Conservation (phyloP, 2,888 invertebrate genomes). For the Rotaria sp. region DNA sequence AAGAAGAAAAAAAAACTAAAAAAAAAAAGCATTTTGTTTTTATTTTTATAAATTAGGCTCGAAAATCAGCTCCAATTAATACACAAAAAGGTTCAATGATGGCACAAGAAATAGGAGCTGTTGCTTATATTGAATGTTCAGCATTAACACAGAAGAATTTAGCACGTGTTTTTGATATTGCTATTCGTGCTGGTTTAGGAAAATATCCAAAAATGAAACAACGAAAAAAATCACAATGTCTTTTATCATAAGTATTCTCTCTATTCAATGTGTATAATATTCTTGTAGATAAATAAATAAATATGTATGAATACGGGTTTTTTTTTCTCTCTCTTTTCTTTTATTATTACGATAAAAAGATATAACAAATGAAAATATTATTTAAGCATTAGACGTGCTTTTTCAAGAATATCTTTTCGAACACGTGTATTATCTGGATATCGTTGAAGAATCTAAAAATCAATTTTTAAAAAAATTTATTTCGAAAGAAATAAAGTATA, state of each 20-base stretch:
- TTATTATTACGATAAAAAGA: too few species aligned
- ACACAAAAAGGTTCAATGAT: slow-evolving; percentile 38
- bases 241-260: background rate
- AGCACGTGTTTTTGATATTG: slow-evolving; percentile 98
- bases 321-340: too few species aligned
- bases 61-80: slow-evolving; percentile 31
- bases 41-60: background rate
- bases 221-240: background rate
- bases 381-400: slow-evolving; percentile 34
- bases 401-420: slow-evolving; percentile 39
- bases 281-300: background rate
- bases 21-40: too few species aligned
- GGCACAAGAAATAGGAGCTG: slow-evolving; percentile 39
- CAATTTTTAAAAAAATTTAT: too few species aligned
- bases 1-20: background rate
- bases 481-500: background rate
- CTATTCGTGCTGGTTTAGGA: slow-evolving; percentile 80
- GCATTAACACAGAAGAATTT: slow-evolving; percentile 93
- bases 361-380: background rate
- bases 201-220: slow-evolving; percentile 12
- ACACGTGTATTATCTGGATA: slow-evolving; percentile 40
- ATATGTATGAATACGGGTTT: background rate
- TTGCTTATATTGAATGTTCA: slow-evolving; percentile 81
- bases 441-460: slow-evolving; percentile 37
- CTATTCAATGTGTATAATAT: background rate